These are phyloP conservation scores for Drosophila anomalipes DNA, from an alignment of 2,888 invertebrate genomes.

Conservation along the genomic window DNA sequence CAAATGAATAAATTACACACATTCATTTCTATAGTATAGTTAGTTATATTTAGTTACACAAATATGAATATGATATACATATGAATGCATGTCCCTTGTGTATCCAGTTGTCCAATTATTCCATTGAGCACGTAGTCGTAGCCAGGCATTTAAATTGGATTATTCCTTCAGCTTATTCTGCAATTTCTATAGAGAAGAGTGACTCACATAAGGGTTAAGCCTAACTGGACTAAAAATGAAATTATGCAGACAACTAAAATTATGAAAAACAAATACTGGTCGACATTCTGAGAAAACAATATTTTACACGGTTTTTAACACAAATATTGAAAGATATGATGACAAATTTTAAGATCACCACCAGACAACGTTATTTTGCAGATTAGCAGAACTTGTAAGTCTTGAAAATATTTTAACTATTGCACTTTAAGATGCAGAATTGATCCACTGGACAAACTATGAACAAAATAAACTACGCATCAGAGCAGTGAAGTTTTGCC, in stretches of 20 bases:
- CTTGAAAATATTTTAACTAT: background rate
- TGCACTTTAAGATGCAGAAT: background rate
- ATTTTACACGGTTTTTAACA: background rate
- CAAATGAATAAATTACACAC: constrained; percentile 23
- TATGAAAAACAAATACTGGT: background rate
- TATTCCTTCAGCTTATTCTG: background rate
- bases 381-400: background rate
- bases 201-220: background rate
- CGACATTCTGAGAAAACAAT: background rate
- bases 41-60: constrained; percentile 9
- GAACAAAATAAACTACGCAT: background rate
- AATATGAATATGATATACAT: constrained; percentile 2
- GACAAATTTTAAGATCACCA: background rate
- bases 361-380: background rate
- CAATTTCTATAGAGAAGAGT: background rate
- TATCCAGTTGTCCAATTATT: background rate
- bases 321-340: background rate
- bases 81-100: background rate
- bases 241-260: background rate
- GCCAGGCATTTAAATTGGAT: constrained; percentile 9
- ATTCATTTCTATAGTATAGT: background rate
- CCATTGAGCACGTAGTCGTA: background rate
- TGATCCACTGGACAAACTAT: background rate
- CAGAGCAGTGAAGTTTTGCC: background rate
- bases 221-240: background rate